A percentile compares a stretch with the other conserved stretches of the same genome.
phyloP scores from a whole-genome alignment of 2,888 invertebrate species.

The Parochlus steinenii region DNA sequence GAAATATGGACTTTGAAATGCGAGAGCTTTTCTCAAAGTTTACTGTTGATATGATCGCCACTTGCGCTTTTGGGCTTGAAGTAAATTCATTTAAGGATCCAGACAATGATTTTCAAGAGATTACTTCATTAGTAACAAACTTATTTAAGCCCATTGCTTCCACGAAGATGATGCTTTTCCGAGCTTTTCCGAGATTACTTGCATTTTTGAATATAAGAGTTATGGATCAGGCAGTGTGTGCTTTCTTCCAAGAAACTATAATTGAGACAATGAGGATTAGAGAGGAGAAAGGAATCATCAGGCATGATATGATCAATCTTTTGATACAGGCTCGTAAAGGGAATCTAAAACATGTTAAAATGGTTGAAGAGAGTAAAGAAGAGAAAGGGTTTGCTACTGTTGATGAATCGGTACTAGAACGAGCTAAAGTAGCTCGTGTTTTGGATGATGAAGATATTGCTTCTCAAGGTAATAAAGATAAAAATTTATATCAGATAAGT shows the following conservation, averaged over 20 bases:
- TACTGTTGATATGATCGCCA: conserved; percentile 31
- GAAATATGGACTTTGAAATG: conserved; percentile 19
- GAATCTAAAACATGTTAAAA: conserved; percentile 10
- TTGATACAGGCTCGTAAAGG: conserved; percentile 37
- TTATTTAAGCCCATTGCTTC: conserved; percentile 19
- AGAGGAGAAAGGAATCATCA: conserved; percentile 25
- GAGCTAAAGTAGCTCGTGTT: conserved; percentile 16
- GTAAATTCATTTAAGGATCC: conserved; percentile 33
- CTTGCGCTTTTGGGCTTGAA: conserved; percentile 30
- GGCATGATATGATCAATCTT: conserved; percentile 38
- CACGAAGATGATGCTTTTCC: conserved; percentile 16
- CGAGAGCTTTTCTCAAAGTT: conserved; percentile 26
- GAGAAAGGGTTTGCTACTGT: conserved; percentile 20
- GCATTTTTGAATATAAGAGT: conserved; percentile 16
- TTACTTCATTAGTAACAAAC: conserved; percentile 28
- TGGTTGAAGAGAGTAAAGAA: conserved; percentile 13
- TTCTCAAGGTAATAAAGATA: conserved; percentile 39
- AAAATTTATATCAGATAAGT: too few relatives aligned
- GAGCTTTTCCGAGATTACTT: conserved; percentile 5
- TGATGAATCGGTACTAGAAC: conserved; percentile 18
- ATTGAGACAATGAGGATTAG: conserved; percentile 28
- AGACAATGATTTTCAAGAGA: conserved; percentile 36
- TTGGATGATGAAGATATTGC: conserved; percentile 35
- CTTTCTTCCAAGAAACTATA: conserved; percentile 29
- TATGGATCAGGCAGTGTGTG: conserved; percentile 17